Percentiles rank a stretch among this genome's conserved stretches.
phyloP scores from a whole-genome alignment of 2,113 vertebrate species.

The Pseudonaja textilis region DNA sequence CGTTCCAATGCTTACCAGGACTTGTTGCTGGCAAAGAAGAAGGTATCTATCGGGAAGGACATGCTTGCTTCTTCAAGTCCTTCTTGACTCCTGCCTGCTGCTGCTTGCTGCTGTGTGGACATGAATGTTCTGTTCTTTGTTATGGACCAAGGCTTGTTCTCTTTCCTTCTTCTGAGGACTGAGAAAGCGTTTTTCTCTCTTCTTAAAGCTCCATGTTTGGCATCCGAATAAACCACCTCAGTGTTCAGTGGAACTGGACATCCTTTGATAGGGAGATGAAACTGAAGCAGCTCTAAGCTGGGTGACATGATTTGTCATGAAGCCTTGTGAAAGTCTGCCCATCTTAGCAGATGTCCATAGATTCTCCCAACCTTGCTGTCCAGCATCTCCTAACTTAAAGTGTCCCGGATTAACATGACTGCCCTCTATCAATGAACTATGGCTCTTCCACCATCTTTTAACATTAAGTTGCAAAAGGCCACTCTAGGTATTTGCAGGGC shows the following conservation, averaged over 20 bases:
- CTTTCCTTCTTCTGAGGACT: conserved; percentile 52
- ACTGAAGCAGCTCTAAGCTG: not conserved
- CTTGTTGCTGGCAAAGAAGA: conserved; percentile 90
- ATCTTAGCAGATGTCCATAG: not conserved
- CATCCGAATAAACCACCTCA: conserved; percentile 29
- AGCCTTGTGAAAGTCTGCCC: not conserved
- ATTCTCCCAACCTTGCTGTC: not conserved
- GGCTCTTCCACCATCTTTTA: not conserved
- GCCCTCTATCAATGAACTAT: not conserved
- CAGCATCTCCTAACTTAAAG: not conserved
- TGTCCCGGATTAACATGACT: not conserved
- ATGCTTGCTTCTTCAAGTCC: conserved; percentile 68
- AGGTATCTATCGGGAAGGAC: conserved; percentile 81
- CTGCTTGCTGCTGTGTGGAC: conserved; percentile 76
- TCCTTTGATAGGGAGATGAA: not conserved
- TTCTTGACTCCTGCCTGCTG: conserved; percentile 71
- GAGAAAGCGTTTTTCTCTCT: conserved; percentile 42
- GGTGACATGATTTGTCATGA: not conserved
- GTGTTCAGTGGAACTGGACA: not conserved
- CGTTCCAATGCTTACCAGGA: conserved; percentile 94
- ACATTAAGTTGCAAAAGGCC: conserved; percentile 24
- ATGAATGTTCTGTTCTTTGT: conserved; percentile 53
- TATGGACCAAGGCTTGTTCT: not conserved
- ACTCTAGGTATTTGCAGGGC: not conserved
- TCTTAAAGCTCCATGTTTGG: conserved; percentile 23